Percentiles rank a stretch among this genome's conserved stretches.
Conservation (phyloP, 2,888 invertebrate species). For the Cerceris rybyensis region DNA sequence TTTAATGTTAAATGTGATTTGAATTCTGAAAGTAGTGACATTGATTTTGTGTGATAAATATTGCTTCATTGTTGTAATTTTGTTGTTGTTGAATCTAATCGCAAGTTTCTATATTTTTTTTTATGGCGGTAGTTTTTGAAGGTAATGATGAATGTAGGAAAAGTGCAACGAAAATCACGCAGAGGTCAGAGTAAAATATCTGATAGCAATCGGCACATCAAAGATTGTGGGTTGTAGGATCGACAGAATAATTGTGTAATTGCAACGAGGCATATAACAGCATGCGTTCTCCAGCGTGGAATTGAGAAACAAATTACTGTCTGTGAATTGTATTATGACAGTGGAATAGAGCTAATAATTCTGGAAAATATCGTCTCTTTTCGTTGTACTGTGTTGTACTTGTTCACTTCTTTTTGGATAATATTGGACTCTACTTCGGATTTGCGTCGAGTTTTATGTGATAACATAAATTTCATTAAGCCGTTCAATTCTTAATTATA, state of each 20-base stretch:
- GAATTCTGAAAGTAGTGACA: no score
- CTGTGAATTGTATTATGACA: constrained; percentile 7
- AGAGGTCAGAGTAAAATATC: constrained; percentile 9
- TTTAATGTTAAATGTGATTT: no score
- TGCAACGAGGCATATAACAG: constrained; percentile 22
- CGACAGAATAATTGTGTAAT: constrained; percentile 50
- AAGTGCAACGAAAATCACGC: not conserved
- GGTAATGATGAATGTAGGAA: not conserved
- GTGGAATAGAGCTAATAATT: constrained; percentile 30
- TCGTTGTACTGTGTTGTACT: no score
- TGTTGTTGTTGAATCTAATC: not conserved
- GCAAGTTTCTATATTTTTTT: not conserved
- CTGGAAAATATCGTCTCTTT: not conserved
- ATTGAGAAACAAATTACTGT: constrained; percentile 23
- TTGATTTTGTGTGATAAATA: no score
- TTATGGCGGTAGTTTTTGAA: no score
- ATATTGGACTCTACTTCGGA: no score
- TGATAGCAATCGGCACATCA: constrained; percentile 31
- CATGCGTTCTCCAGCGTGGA: constrained; percentile 22
- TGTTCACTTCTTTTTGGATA: no score
- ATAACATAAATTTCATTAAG: no score
- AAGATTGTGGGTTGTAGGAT: constrained; percentile 28
- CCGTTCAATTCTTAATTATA: no score
- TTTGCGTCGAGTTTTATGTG: no score
- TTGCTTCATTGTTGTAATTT: no score